Evolutionary conservation across 2,113 vertebrate genomes (phyloP).

Genomic region (Theristicus caerulescens): DNA sequence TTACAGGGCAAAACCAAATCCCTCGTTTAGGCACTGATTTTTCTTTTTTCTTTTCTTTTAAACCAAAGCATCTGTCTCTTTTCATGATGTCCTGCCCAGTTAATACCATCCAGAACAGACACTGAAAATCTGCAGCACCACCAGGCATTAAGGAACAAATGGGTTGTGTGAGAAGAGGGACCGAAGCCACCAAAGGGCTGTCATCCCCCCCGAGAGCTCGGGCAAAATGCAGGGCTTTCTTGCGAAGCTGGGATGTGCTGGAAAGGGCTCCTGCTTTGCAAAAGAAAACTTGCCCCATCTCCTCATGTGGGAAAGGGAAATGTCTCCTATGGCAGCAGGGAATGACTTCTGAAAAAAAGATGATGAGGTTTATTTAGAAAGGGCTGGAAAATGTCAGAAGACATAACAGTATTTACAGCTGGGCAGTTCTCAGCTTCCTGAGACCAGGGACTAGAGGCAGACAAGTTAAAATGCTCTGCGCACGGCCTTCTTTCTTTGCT

Average conservation of each 20-base stretch:
- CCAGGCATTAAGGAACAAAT: background rate
- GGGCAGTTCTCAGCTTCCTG: background rate
- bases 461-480: background rate
- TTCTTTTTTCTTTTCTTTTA: background rate
- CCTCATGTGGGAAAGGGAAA: background rate
- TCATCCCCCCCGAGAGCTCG: background rate
- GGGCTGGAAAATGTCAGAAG: background rate
- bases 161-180: background rate
- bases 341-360: background rate
- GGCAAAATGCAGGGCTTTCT: background rate
- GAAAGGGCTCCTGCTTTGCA: background rate
- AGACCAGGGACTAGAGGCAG: background rate
- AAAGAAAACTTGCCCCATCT: background rate
- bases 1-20: background rate
- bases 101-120: conserved; percentile 1
- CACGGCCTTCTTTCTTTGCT: no score
- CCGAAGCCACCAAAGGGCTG: background rate
- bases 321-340: background rate
- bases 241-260: background rate
- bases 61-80: conserved; percentile 32
- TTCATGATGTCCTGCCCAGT: background rate
- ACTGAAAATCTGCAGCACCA: background rate
- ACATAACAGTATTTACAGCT: background rate
- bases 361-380: background rate
- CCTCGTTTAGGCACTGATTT: background rate